Evolutionary conservation across 2,797 vertebrate genomes (phyloP).

Genomic region (Karalla daura): DNA sequence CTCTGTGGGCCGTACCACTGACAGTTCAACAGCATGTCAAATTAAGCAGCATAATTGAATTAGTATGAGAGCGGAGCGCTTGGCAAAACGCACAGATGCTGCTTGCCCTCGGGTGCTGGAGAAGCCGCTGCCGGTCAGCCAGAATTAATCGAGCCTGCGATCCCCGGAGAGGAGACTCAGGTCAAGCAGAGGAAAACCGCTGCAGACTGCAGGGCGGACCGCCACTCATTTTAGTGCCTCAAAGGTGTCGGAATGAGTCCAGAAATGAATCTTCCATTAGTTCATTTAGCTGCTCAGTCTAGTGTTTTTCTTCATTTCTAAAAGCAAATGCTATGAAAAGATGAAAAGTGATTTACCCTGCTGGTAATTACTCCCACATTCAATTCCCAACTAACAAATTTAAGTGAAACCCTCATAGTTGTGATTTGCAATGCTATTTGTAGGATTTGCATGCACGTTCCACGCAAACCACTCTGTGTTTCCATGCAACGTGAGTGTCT

Average conservation of each 20-base stretch:
- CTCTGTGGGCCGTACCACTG: slow-evolving; percentile 24
- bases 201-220: slow-evolving; percentile 6
- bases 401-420: too few relatives aligned
- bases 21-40: slow-evolving; percentile 58
- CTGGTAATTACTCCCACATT: too few relatives aligned
- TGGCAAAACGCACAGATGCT: slow-evolving; percentile 58
- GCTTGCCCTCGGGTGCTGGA: slow-evolving; percentile 30
- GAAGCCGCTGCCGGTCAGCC: slow-evolving; percentile 34
- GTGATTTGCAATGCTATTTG: background rate
- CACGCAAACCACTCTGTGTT: background rate
- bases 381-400: too few relatives aligned
- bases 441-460: background rate
- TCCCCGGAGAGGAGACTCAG: slow-evolving; percentile 34
- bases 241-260: background rate
- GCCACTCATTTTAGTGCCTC: slow-evolving; percentile 9
- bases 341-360: too few relatives aligned
- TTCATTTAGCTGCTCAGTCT: background rate
- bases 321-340: background rate
- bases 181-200: slow-evolving; percentile 42
- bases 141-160: slow-evolving; percentile 46
- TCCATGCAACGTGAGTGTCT: background rate
- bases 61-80: slow-evolving; percentile 35
- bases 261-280: background rate
- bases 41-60: slow-evolving; percentile 68
- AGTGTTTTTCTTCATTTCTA: background rate